phyloP scores from a whole-genome alignment of 2,797 vertebrate genomes.

The Nannoperca australis region DNA sequence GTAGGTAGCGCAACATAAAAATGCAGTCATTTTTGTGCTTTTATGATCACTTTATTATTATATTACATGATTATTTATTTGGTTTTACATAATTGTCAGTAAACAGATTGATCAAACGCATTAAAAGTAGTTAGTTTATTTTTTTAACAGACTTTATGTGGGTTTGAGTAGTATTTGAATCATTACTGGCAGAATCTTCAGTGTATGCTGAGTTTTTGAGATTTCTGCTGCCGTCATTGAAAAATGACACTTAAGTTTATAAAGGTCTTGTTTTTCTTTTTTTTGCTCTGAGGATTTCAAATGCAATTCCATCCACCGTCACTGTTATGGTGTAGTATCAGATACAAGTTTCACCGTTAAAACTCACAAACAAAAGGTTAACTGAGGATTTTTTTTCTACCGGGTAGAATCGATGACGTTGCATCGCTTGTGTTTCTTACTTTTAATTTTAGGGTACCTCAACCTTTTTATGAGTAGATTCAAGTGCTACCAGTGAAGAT shows the following conservation, averaged over 20 bases:
- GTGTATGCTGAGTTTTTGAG: slow-evolving; percentile 9
- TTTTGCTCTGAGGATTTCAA: not conserved
- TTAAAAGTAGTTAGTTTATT: slow-evolving; percentile 14
- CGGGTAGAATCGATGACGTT: not conserved
- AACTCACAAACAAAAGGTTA: not conserved
- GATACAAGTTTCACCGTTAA: not conserved
- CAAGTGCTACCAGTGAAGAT: not conserved
- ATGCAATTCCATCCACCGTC: not conserved
- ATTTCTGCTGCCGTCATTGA: not conserved
- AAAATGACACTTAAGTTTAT: not conserved
- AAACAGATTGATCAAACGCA: slow-evolving; percentile 16
- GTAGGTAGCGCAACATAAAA: not conserved
- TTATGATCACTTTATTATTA: not conserved
- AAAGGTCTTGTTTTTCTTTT: not conserved
- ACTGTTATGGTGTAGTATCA: not conserved
- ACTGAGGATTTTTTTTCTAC: not conserved
- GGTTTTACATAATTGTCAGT: not conserved
- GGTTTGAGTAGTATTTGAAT: slow-evolving; percentile 29
- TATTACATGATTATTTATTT: too few relatives aligned
- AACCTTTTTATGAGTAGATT: not conserved
- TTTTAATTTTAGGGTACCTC: not conserved
- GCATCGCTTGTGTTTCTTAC: not conserved
- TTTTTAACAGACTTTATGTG: slow-evolving; percentile 7
- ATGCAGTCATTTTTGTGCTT: not conserved
- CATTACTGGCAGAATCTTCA: not conserved